phyloP scores from a whole-genome alignment of 2,797 vertebrate genomes.

The Lerista edwardsae region DNA sequence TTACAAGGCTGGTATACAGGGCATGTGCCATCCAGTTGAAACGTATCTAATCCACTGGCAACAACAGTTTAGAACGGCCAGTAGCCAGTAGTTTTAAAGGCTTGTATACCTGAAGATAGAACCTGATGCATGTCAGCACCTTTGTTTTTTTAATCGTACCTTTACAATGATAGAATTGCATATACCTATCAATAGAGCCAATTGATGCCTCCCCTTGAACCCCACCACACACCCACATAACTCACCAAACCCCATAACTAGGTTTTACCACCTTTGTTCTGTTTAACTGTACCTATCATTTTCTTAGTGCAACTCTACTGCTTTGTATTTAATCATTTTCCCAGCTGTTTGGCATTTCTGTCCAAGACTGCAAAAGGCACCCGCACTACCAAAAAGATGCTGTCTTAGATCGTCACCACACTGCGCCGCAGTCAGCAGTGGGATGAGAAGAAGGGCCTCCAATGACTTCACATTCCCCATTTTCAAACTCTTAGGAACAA shows the following conservation, averaged over 20 bases:
- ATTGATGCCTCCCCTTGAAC: not conserved
- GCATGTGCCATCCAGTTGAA: not conserved
- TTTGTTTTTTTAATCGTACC: not conserved
- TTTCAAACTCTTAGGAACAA: too few species aligned
- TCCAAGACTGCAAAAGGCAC: not conserved
- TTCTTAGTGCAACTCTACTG: not conserved
- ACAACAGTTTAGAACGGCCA: too few species aligned
- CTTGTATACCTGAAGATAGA: not conserved
- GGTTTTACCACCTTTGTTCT: not conserved
- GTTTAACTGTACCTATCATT: not conserved
- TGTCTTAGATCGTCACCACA: too few species aligned
- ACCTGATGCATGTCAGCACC: not conserved
- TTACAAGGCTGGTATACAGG: too few species aligned
- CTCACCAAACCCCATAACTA: not conserved
- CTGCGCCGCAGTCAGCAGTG: too few species aligned
- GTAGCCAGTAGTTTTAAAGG: not conserved
- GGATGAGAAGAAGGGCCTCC: too few species aligned
- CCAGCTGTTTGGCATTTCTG: not conserved
- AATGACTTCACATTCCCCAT: too few species aligned
- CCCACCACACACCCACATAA: too few species aligned
- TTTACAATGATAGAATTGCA: not conserved
- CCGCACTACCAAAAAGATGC: not conserved
- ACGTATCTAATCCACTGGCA: not conserved
- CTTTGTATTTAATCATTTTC: not conserved
- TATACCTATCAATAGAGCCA: not conserved